Evolutionary conservation across 2,113 vertebrate species (phyloP).

Genomic region (Plotosus lineatus): DNA sequence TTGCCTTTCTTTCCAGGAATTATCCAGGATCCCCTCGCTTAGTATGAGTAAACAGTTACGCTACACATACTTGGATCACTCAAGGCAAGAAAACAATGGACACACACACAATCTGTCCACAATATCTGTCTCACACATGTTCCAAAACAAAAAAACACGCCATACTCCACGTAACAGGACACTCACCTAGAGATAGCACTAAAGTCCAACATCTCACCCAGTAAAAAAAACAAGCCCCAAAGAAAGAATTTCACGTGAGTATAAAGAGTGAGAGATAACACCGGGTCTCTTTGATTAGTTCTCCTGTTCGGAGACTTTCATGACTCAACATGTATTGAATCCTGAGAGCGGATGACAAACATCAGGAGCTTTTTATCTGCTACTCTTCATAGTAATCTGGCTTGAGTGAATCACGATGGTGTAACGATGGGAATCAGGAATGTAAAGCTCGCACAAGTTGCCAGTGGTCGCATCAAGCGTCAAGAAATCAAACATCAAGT

Average conservation of each 20-base stretch:
- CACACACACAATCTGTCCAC: background rate
- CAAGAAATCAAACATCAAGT: no score
- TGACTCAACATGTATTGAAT: no score
- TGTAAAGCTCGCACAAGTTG: no score
- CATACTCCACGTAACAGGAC: background rate
- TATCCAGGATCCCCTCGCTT: constrained; percentile 43
- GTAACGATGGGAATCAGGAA: no score
- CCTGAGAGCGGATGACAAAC: background rate
- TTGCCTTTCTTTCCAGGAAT: constrained; percentile 40
- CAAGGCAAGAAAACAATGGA: constrained; percentile 18
- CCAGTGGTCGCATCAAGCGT: no score
- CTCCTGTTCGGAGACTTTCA: no score
- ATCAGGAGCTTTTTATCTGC: background rate
- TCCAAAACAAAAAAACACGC: background rate
- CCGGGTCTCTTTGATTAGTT: no score
- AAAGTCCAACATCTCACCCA: background rate
- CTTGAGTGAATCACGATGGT: background rate
- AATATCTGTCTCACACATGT: background rate
- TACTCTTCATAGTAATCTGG: background rate
- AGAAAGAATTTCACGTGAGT: background rate
- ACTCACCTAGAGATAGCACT: background rate
- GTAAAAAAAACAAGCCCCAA: background rate
- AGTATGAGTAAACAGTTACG: constrained; percentile 46
- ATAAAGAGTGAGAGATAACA: background rate
- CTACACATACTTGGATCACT: constrained; percentile 23